Evolutionary conservation across 2,797 vertebrate species (phyloP), one percentile per base, ranked within the genome.

Genomic region (Sarcophilus harrisii): DNA sequence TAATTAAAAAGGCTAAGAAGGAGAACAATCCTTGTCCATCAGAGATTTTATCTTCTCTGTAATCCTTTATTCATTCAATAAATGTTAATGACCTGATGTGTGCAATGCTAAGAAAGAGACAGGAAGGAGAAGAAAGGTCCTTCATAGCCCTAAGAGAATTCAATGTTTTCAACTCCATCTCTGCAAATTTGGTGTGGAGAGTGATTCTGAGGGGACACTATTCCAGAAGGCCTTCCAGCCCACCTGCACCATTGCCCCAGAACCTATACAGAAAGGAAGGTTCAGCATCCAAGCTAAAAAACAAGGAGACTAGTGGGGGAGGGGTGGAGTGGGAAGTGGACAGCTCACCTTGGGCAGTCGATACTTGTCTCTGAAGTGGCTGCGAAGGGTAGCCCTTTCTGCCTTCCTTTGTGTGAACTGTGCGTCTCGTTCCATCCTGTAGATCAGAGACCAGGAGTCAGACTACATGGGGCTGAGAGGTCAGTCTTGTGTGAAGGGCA

Each of bases 311-410:
- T 52, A 49, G 5, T 38, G 49, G 54, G 55, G 11, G n/a, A 49
- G 49, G 49, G 52, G 49, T 49, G 52, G 52, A 5, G 32, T 60
- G 24, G 49, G 3, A 32, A 32, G 57, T 21, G 24, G 21, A 45
- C 60, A 13, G 45, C 96, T 98, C 99, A 99, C 99, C 99, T 99
- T 99, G 97, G 99, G 99, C 94, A 99, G 99, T 58, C 99, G 98
- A 98, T 99, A 99, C 98, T 99, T 99, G 58, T 99, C 99, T 96
- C 99, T 98, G 97, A 99, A 99, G 98, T 99, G 99, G 96, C 98
- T 99, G 97, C 99, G 98, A 92, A 99, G 98, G 1, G 99, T 99
- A 89, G 99, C 99, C 93, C 99, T 98, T 98, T 99, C 99, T 0
- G 99, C 99, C 98, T 99, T 99, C 98, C 99, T 99, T 98, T 99